Base-by-base conservation (phyloP, 2,113 vertebrate genomes). In the Thalassoma bifasciatum region DNA sequence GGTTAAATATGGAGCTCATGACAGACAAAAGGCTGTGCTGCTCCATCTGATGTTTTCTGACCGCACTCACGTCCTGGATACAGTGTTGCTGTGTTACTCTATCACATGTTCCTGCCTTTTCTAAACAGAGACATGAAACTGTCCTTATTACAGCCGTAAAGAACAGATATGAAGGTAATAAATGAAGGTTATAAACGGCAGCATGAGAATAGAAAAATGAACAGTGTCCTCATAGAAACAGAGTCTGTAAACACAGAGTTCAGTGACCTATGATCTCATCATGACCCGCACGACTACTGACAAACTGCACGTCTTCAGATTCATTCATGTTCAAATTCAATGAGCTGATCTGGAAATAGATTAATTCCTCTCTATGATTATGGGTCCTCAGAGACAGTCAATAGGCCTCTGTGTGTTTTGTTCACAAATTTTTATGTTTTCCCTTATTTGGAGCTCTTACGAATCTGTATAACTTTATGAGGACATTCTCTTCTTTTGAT, bases 1-100 rank as follows among this genome's bases (percentile, higher is more conserved):
- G 42, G 47, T 74, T 84, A 85, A 87, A 86, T 79, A 49, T 85
- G 84, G 77, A 69, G 21, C 58, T 63, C 21, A 73, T 65, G 52
- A 64, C 58, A 19, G 77, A 62, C n/a, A 49, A 36, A 38, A 68
- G 51, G 72, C 42, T 30, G 57, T 10, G 46, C 59, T 10, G 46
- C 59, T 40, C 26, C 62, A n/a, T 61, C 56, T 16, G 26, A 66
- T 67, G 79, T 66, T 49, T 77, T 73, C 47, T n/a, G 42, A 30
- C 34, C 63, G 8, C 22, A 50, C 52, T 46, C 17, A 65, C 65
- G 57, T 7, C 9, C 16, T 69, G 26, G 36, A 21, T 56, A 42
- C 30, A 46, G 52, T 10, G 70, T 42, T 61, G 63, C 68, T 34
- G 54, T 75, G 59, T 51, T 46, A 53, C 59, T 52, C 22, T 42